A percentile compares a stretch with the other conserved stretches of the same genome.
Evolutionary conservation across 2,888 invertebrate species (phyloP).

Genomic region (Bembecia ichneumoniformis): DNA sequence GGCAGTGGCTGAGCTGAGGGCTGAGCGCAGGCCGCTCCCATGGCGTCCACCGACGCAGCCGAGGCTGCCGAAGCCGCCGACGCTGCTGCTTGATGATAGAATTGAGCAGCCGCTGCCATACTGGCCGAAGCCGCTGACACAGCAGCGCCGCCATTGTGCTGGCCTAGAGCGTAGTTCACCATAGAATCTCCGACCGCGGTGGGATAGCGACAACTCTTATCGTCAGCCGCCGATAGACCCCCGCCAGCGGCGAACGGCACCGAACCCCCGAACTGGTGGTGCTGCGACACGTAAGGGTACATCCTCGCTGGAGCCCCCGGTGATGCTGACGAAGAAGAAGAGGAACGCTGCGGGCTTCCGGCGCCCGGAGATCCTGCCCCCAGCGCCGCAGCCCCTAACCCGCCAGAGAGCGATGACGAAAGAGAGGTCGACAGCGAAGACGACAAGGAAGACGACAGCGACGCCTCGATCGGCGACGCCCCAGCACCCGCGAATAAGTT

Average conservation of each 20-base stretch:
- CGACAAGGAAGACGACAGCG: slow-evolving; percentile 72
- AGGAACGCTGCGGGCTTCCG: slow-evolving; percentile 76
- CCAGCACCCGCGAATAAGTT: slow-evolving; percentile 74
- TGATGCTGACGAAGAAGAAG: slow-evolving; percentile 76
- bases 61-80: slow-evolving; percentile 84
- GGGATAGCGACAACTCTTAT: slow-evolving; percentile 88
- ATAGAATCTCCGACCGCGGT: slow-evolving; percentile 79
- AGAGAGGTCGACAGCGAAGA: slow-evolving; percentile 71
- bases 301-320: slow-evolving; percentile 85
- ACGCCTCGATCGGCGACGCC: slow-evolving; percentile 82
- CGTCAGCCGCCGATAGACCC: slow-evolving; percentile 76
- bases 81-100: slow-evolving; percentile 88
- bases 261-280: slow-evolving; percentile 80
- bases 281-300: slow-evolving; percentile 93
- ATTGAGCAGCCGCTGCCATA: slow-evolving; percentile 84
- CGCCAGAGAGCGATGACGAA: slow-evolving; percentile 75
- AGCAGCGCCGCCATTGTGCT: slow-evolving; percentile 81
- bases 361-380: slow-evolving; percentile 72
- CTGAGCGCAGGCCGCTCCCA: slow-evolving; percentile 85
- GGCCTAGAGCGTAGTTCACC: slow-evolving; percentile 86
- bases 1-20: slow-evolving; percentile 89
- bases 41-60: slow-evolving; percentile 84
- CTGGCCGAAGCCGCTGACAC: slow-evolving; percentile 77
- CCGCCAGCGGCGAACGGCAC: slow-evolving; percentile 79
- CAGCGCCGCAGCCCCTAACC: slow-evolving; percentile 75